Base-by-base conservation (phyloP, 2,888 invertebrate species). In the Drosophila flavopinicola region DNA sequence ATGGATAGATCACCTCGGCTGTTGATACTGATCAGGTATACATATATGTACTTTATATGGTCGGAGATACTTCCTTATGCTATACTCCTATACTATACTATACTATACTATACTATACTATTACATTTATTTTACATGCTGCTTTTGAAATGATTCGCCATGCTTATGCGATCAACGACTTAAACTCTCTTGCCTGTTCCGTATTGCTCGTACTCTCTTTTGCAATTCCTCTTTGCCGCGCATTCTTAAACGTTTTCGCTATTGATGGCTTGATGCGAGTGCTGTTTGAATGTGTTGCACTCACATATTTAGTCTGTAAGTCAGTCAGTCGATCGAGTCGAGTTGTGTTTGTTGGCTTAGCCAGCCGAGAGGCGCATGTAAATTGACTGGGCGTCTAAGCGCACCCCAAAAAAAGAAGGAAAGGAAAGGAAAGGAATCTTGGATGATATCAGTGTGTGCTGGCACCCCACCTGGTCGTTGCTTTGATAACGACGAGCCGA, bases 391-490 rank as follows among this genome's bases (percentile, higher is more conserved):
- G 61, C 63, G 59, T 48, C 61, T 30, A 39, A 59, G 73, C 60
- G 45, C 67, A 61, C 61, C 77, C 63, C 51, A 61, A 41, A 42
- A 64, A 51, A 24, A 11, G 0, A 33, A 13, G 6, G 4, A 15
- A 15, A 33, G 11, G 4, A 33, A 30, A 30, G 5, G 6, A 30
- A 29, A 25, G 2, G 25, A n/a, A 38, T 25, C 51, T 44, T 63
- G 33, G 58, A 63, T 73, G 73, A 84, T 84, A 84, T 79, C 82
- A 77, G 63, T 52, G 48, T 33, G 63, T 52, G 48, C 37, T 39
- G 15, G 27, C 78, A 61, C 72, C 75, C 85, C 85, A 79, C 83
- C 79, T 82, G 78, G 78, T 66, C 41, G 59, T 66, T 42, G 51
- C 44, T 51, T 41, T 75, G 85, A 78, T 82, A 78, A 75, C 67